Percentiles rank a stretch among this genome's conserved stretches.
Conservation (phyloP, 2,888 invertebrate species). For the Neoscelio sp. region DNA sequence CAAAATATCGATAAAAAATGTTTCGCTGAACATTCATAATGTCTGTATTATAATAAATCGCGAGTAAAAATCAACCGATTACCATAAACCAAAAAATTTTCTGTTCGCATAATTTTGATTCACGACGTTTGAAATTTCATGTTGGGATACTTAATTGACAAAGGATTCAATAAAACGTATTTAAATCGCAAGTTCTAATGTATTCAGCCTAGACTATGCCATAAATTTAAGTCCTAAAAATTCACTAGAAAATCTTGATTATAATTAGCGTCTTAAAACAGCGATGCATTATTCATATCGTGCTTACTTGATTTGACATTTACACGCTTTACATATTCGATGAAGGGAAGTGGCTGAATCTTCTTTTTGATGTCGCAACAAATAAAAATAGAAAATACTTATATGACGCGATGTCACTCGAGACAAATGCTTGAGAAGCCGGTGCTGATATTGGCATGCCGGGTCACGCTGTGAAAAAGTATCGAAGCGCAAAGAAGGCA, state of each 20-base stretch:
- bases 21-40: constrained; percentile 19
- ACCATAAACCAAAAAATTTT: constrained; percentile 10
- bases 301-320: constrained; percentile 52
- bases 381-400: constrained; percentile 22
- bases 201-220: constrained; percentile 36
- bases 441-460: constrained; percentile 38
- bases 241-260: constrained; percentile 44
- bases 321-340: constrained; percentile 59
- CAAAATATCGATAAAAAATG: constrained; percentile 41
- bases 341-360: constrained; percentile 30
- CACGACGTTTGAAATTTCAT: constrained; percentile 1
- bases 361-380: constrained; percentile 17
- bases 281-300: constrained; percentile 57
- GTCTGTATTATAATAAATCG: constrained; percentile 20
- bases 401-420: constrained; percentile 30
- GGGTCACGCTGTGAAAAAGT: constrained; percentile 33
- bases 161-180: constrained; percentile 14
- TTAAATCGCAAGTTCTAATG: constrained; percentile 40
- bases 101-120: constrained; percentile 13
- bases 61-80: constrained; percentile 23
- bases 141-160: constrained; percentile 32
- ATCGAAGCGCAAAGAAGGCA: constrained; percentile 8
- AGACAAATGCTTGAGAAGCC: constrained; percentile 17
- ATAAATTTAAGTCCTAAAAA: constrained; percentile 45
- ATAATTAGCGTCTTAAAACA: constrained; percentile 49